Conservation (phyloP, 1,140 invertebrate species). For the Drosophila hydei region DNA sequence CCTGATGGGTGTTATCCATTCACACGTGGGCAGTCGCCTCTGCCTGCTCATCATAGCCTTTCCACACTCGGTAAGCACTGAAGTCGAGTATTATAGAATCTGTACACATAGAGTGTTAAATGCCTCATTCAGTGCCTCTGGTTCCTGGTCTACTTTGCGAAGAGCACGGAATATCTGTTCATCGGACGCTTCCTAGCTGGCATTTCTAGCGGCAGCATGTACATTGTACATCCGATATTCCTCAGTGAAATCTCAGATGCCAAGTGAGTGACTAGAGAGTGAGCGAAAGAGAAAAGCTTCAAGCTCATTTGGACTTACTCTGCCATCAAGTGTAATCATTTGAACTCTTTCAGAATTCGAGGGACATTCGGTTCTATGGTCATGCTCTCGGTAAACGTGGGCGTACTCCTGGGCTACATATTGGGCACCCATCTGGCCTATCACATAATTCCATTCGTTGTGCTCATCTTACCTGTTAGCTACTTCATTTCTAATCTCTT, state of each 20-base stretch:
- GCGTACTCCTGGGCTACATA: constrained; percentile 63
- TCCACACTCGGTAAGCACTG: constrained; percentile 53
- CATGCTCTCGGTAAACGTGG: constrained; percentile 61
- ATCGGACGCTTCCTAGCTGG: constrained; percentile 82
- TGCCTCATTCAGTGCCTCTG: constrained; percentile 48
- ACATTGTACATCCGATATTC: constrained; percentile 68
- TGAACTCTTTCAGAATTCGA: constrained; percentile 64
- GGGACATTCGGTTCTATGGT: constrained; percentile 68
- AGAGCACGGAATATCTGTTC: constrained; percentile 65
- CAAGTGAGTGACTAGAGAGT: no score
- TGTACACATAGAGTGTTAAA: background rate
- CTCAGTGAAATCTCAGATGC: constrained; percentile 78
- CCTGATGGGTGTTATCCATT: constrained; percentile 40
- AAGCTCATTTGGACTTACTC: no score
- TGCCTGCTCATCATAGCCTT: constrained; percentile 61
- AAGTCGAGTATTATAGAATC: background rate
- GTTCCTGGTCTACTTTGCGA: constrained; percentile 62
- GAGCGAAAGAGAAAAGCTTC: no score
- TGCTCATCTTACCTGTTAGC: constrained; percentile 42
- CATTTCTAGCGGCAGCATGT: constrained; percentile 71
- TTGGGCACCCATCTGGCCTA: constrained; percentile 62
- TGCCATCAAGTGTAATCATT: no score
- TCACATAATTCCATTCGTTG: constrained; percentile 46
- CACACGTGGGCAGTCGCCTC: constrained; percentile 51
- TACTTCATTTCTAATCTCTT: constrained; percentile 52